A percentile compares a stretch with the other conserved stretches of the same genome.
phyloP scores from a whole-genome alignment of 2,113 vertebrate genomes.

The Corydoras sp. region DNA sequence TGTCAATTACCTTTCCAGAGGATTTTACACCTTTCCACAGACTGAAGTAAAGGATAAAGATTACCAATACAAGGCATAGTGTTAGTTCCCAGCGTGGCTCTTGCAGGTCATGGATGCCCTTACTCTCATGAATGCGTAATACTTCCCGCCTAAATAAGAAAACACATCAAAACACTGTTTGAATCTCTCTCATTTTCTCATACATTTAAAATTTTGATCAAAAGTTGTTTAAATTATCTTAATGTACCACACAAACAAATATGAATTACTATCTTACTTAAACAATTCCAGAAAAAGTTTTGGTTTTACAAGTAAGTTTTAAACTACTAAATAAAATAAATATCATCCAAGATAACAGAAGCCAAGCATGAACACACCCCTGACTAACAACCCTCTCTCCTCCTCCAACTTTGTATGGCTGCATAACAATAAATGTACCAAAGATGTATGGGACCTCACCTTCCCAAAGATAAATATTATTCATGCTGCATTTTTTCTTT shows the following conservation, averaged over 20 bases:
- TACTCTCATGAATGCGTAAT: slow-evolving; percentile 84
- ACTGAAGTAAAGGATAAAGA: slow-evolving; percentile 91
- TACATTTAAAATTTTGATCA: no score
- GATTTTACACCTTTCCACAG: slow-evolving; percentile 98
- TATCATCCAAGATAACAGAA: no score
- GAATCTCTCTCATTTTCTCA: no score
- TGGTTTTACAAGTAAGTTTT: no score
- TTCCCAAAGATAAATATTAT: slow-evolving; percentile 38
- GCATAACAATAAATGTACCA: slow-evolving; percentile 36
- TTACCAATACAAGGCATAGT: slow-evolving; percentile 82
- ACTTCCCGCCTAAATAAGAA: slow-evolving; percentile 74
- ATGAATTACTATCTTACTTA: no score
- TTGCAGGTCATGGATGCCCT: slow-evolving; percentile 84
- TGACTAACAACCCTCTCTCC: not conserved
- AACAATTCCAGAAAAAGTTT: no score
- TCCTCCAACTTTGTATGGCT: slow-evolving; percentile 28
- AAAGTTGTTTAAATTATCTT: no score
- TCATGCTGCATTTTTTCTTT: slow-evolving; percentile 25
- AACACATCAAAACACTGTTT: not conserved
- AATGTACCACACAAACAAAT: no score
- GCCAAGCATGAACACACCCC: no score
- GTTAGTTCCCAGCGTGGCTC: slow-evolving; percentile 84
- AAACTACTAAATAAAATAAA: no score
- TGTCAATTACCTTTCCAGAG: slow-evolving; percentile 84
- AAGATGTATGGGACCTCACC: slow-evolving; percentile 35